A percentile compares a stretch with the other conserved stretches of the same genome.
These are phyloP conservation scores for Slavum lentiscoides DNA, from an alignment of 2,888 invertebrate genomes.

Conservation along the genomic window DNA sequence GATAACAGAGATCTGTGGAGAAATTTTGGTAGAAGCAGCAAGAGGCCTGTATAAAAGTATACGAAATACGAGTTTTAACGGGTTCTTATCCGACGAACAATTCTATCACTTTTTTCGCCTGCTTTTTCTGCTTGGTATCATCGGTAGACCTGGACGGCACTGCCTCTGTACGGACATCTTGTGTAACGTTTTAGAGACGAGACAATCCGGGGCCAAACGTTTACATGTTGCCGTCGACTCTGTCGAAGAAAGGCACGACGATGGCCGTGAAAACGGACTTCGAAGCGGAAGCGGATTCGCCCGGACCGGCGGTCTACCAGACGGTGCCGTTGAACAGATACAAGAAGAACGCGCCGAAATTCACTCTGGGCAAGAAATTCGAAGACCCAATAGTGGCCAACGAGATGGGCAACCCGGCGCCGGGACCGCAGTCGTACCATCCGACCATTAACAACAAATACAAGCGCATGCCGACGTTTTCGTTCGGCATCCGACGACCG, in stretches of 20 bases:
- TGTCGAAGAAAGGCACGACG: background rate
- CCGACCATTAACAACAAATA: background rate
- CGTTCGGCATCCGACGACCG: conserved; percentile 27
- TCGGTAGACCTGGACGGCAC: too few relatives aligned
- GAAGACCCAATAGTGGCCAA: background rate
- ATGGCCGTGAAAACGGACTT: conserved; percentile 10
- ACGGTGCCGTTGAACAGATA: conserved; percentile 25
- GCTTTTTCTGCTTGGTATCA: too few relatives aligned
- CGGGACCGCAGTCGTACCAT: conserved; percentile 15
- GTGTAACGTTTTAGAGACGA: background rate
- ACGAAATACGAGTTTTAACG: too few relatives aligned
- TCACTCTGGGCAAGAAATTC: background rate
- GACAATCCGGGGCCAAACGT: conserved; percentile 10
- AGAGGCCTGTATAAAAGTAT: too few relatives aligned
- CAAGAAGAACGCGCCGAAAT: background rate
- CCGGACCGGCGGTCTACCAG: conserved; percentile 2
- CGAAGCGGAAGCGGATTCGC: background rate
- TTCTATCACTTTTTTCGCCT: too few relatives aligned
- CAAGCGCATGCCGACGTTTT: conserved; percentile 21
- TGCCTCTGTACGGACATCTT: too few relatives aligned
- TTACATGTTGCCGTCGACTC: conserved; percentile 34
- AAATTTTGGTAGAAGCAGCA: too few relatives aligned
- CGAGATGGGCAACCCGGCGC: background rate
- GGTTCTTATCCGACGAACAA: too few relatives aligned
- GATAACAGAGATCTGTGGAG: too few relatives aligned